Percentiles rank a stretch among this genome's conserved stretches.
phyloP scores from a whole-genome alignment of 2,888 invertebrate genomes.

The Lingula anatina region DNA sequence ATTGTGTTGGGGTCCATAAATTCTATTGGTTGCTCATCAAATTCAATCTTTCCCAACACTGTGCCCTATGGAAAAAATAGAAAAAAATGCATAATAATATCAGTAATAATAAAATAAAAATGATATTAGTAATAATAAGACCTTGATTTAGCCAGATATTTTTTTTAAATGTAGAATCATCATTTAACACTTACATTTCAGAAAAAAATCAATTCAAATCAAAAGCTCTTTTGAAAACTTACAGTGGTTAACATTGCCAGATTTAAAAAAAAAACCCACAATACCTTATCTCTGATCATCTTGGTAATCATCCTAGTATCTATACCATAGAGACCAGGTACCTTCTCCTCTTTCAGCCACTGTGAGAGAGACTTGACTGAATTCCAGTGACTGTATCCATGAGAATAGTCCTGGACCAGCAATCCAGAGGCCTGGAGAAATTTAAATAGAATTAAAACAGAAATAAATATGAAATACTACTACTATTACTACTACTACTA shows the following conservation, averaged over 20 bases:
- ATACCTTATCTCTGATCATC: constrained; percentile 26
- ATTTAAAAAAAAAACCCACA: too few species aligned
- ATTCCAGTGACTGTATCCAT: constrained; percentile 47
- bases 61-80: constrained; percentile 20
- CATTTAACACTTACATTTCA: too few species aligned
- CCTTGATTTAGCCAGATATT: too few species aligned
- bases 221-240: too few species aligned
- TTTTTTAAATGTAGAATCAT: too few species aligned
- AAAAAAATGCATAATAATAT: too few species aligned
- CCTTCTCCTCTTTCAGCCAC: constrained; percentile 47
- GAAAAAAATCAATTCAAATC: too few species aligned
- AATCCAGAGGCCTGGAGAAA: constrained; percentile 27
- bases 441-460: not conserved
- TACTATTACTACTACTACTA: too few species aligned
- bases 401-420: constrained; percentile 35
- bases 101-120: too few species aligned
- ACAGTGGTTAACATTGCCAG: too few species aligned
- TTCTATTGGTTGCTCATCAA: constrained; percentile 27
- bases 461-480: not conserved
- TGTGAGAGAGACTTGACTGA: constrained; percentile 45
- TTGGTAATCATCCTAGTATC: constrained; percentile 40
- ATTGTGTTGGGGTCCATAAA: constrained; percentile 34
- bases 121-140: too few species aligned
- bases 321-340: constrained; percentile 46
- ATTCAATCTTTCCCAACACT: constrained; percentile 40